These are phyloP conservation scores for Drosophila ohnishii DNA, from an alignment of 1,140 invertebrate genomes.

Conservation along the genomic window DNA sequence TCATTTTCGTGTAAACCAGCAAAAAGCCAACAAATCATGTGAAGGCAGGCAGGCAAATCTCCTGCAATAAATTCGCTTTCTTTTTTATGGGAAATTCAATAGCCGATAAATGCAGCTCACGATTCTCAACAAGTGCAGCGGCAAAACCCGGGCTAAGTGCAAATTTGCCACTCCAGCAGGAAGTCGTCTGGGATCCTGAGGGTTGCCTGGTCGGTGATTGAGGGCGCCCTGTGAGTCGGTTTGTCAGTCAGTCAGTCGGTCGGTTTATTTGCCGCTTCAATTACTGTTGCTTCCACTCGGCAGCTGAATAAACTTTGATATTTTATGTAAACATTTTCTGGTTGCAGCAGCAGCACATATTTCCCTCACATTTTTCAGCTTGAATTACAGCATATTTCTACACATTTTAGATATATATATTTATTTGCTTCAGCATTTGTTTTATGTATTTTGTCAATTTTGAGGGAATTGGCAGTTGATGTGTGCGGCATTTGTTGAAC, in stretches of 20 bases:
- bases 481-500: constrained; percentile 11
- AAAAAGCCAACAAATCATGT: constrained; percentile 40
- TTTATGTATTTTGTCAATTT: constrained; percentile 52
- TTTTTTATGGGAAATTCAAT: constrained; percentile 63
- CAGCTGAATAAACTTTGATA: constrained; percentile 31
- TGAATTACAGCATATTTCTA: constrained; percentile 14
- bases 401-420: constrained; percentile 2
- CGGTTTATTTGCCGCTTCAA: constrained; percentile 34
- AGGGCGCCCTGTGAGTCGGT: constrained; percentile 40
- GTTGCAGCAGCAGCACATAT: not conserved
- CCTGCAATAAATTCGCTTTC: constrained; percentile 52
- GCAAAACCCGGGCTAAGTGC: constrained; percentile 48
- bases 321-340: constrained; percentile 12
- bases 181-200: constrained; percentile 41
- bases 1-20: constrained; percentile 70
- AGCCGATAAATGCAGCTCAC: constrained; percentile 70
- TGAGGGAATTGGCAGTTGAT: constrained; percentile 24
- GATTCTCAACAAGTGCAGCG: constrained; percentile 71
- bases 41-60: constrained; percentile 13
- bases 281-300: constrained; percentile 19
- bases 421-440: constrained; percentile 11
- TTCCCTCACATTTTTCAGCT: constrained; percentile 14
- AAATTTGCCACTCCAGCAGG: constrained; percentile 67
- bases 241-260: constrained; percentile 49
- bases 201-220: constrained; percentile 9